A percentile compares a stretch with the other conserved stretches of the same genome.
These are phyloP conservation scores for Lasioglossum calceatum DNA, from an alignment of 2,888 invertebrate genomes.

Conservation along the genomic window DNA sequence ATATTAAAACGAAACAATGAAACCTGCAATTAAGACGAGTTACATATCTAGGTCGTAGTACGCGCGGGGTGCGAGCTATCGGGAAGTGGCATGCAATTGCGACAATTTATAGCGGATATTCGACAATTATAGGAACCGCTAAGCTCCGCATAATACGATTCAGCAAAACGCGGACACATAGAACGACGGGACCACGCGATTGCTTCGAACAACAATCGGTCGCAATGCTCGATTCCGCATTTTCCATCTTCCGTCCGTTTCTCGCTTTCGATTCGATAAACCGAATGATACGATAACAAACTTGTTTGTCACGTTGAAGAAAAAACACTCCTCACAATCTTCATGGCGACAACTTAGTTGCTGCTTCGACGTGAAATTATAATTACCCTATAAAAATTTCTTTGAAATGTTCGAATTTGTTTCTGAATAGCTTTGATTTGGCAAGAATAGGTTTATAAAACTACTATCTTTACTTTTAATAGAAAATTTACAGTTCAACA, in stretches of 20 bases:
- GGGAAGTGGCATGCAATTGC: constrained; percentile 58
- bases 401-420: no score
- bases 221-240: neutral
- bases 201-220: neutral
- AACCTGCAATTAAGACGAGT: constrained; percentile 45
- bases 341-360: neutral
- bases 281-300: neutral
- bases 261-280: neutral
- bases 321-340: neutral
- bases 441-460: neutral
- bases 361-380: neutral
- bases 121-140: constrained; percentile 50
- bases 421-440: neutral
- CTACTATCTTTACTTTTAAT: neutral
- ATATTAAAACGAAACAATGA: constrained; percentile 46
- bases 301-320: neutral
- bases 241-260: neutral
- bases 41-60: constrained; percentile 50
- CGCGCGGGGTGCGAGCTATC: constrained; percentile 30
- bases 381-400: neutral
- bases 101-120: constrained; percentile 55
- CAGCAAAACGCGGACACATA: constrained; percentile 4
- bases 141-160: constrained; percentile 37
- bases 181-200: neutral
- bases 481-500: neutral